phyloP scores from a whole-genome alignment of 2,113 vertebrate genomes.

The Lepisosteus oculatus region DNA sequence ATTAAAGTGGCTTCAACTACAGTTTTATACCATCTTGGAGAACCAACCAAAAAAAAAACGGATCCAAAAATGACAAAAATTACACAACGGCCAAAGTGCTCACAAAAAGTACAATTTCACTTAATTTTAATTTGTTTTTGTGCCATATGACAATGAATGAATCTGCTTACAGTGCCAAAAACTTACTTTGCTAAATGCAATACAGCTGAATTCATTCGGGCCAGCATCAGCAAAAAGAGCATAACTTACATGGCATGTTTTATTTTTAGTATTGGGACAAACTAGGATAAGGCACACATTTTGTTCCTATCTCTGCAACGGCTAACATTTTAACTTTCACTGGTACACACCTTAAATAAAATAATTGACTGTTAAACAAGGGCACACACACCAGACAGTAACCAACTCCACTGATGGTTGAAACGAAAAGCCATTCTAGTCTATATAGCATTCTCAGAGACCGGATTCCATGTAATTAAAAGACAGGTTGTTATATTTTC shows the following conservation, averaged over 20 bases:
- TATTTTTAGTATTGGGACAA: constrained; percentile 61
- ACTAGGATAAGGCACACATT: constrained; percentile 29
- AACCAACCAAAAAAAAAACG: too few relatives aligned
- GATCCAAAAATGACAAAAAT: too few relatives aligned
- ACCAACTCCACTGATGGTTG: constrained; percentile 52
- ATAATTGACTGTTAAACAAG: constrained; percentile 38
- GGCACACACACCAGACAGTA: background rate
- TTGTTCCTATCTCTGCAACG: constrained; percentile 49
- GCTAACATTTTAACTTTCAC: too few relatives aligned
- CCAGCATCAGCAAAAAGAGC: constrained; percentile 26
- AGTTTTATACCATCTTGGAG: too few relatives aligned
- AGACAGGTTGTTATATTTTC: constrained; percentile 48
- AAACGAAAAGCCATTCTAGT: constrained; percentile 19
- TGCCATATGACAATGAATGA: too few relatives aligned
- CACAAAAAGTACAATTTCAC: too few relatives aligned
- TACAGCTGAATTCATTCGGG: constrained; percentile 26
- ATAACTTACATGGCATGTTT: constrained; percentile 36
- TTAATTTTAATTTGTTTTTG: too few relatives aligned
- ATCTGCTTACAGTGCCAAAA: too few relatives aligned
- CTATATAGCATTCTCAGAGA: constrained; percentile 12
- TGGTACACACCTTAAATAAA: constrained; percentile 5
- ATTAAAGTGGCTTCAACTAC: too few relatives aligned
- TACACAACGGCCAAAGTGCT: too few relatives aligned
- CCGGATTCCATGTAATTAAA: constrained; percentile 41
- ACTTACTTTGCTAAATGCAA: background rate